phyloP scores from a whole-genome alignment of 2,113 vertebrate species.

The Calidris pugnax region DNA sequence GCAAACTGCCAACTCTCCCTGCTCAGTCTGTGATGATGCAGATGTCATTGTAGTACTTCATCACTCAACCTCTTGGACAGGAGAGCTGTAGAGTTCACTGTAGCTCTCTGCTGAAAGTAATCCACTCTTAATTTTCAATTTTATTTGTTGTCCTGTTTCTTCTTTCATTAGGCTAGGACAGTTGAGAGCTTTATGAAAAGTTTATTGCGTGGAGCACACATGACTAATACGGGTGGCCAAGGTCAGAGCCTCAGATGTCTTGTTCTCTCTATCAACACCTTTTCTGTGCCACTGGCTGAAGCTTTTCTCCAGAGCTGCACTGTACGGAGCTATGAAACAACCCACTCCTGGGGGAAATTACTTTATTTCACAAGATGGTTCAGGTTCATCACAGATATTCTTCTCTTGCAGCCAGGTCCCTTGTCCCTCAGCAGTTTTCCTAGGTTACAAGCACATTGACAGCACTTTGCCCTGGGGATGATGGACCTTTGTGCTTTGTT shows the following conservation, averaged over 20 bases:
- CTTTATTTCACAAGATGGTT: background rate
- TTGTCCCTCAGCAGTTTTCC: background rate
- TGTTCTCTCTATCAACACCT: constrained; percentile 21
- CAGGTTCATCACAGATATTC: background rate
- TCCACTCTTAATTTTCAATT: background rate
- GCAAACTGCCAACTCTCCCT: background rate
- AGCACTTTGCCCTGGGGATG: background rate
- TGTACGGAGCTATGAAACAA: background rate
- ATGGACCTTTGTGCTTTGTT: background rate
- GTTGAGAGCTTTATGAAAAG: background rate
- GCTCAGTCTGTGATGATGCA: background rate
- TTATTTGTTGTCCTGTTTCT: background rate
- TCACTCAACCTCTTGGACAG: background rate
- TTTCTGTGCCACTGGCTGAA: background rate
- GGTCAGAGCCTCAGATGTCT: background rate
- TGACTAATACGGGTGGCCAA: background rate
- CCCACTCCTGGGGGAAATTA: constrained; percentile 13
- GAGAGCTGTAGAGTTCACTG: background rate
- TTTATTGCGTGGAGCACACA: background rate
- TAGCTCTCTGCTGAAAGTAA: background rate
- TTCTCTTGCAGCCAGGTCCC: background rate
- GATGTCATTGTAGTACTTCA: background rate
- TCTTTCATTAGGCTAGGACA: background rate
- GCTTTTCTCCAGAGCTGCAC: background rate
- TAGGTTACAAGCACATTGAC: background rate